phyloP scores from a whole-genome alignment of 1,140 invertebrate genomes.

The Capitella teleta region DNA sequence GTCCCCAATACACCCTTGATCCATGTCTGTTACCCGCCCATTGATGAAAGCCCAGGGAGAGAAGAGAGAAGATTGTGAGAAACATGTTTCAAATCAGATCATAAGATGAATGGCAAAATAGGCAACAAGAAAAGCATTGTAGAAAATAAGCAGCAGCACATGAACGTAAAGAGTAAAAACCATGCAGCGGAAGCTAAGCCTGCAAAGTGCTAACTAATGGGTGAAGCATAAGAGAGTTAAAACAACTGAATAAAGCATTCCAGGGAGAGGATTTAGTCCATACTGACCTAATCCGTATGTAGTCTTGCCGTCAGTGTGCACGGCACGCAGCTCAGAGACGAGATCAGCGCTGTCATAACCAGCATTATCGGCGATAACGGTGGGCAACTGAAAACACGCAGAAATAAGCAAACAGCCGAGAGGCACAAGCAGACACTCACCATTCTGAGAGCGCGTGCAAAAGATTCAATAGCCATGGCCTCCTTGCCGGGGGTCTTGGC shows the following conservation, averaged over 20 bases:
- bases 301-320: constrained; percentile 65
- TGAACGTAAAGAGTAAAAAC: too few relatives aligned
- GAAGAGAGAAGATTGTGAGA: too few relatives aligned
- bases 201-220: too few relatives aligned
- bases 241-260: too few relatives aligned
- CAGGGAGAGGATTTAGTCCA: too few relatives aligned
- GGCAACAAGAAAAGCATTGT: too few relatives aligned
- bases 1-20: constrained; percentile 67
- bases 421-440: constrained; percentile 15
- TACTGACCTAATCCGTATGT: constrained; percentile 70
- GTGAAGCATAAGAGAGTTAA: too few relatives aligned
- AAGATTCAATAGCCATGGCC: constrained; percentile 92
- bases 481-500: constrained; percentile 91
- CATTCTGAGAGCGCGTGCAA: constrained; percentile 67
- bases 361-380: constrained; percentile 94
- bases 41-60: too few relatives aligned
- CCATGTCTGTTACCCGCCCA: constrained; percentile 69
- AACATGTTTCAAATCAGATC: too few relatives aligned
- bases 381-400: constrained; percentile 61
- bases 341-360: constrained; percentile 95
- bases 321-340: constrained; percentile 75
- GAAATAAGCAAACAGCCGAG: not conserved
- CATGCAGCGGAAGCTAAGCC: too few relatives aligned
- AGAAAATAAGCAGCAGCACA: too few relatives aligned
- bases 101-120: too few relatives aligned